Percentiles rank a stretch among this genome's conserved stretches.
Conservation (phyloP, 2,888 invertebrate species). For the Lasioglossum vierecki region DNA sequence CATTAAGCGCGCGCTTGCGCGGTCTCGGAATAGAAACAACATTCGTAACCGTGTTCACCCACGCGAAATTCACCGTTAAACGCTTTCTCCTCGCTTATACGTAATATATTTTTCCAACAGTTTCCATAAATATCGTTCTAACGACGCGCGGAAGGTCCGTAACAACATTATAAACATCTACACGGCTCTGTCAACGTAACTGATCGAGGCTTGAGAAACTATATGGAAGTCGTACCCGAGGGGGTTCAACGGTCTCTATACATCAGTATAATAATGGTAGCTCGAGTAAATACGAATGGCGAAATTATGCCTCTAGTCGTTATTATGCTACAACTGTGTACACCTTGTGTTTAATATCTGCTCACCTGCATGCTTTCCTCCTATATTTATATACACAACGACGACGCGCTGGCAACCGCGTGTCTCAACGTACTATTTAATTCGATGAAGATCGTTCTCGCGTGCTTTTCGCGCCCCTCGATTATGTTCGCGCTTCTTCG, state of each 20-base stretch:
- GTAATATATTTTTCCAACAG: slow-evolving; percentile 43
- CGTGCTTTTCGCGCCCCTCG: neutral
- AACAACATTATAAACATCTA: slow-evolving; percentile 55
- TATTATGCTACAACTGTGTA: slow-evolving; percentile 43
- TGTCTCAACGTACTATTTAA: neutral
- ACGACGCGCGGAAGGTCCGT: slow-evolving; percentile 28
- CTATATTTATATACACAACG: slow-evolving; percentile 24
- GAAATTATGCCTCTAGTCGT: slow-evolving; percentile 17
- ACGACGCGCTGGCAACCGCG: neutral
- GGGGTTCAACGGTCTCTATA: slow-evolving; percentile 38
- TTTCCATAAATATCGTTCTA: slow-evolving; percentile 43
- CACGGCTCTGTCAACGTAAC: slow-evolving; percentile 45
- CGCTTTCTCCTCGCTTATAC: neutral
- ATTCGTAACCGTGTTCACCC: neutral
- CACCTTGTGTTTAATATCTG: neutral
- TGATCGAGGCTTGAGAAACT: slow-evolving; percentile 46
- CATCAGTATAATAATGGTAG: slow-evolving; percentile 13
- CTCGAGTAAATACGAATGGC: slow-evolving; percentile 35
- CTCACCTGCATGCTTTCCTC: neutral
- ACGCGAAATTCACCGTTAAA: neutral
- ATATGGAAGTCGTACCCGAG: slow-evolving; percentile 46
- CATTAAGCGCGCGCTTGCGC: neutral
- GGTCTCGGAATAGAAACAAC: neutral
- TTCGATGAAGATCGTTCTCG: slow-evolving; percentile 8
- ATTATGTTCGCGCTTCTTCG: neutral